Evolutionary conservation across 1,140 invertebrate species (phyloP).

Genomic region (Drosophila novamexicana): DNA sequence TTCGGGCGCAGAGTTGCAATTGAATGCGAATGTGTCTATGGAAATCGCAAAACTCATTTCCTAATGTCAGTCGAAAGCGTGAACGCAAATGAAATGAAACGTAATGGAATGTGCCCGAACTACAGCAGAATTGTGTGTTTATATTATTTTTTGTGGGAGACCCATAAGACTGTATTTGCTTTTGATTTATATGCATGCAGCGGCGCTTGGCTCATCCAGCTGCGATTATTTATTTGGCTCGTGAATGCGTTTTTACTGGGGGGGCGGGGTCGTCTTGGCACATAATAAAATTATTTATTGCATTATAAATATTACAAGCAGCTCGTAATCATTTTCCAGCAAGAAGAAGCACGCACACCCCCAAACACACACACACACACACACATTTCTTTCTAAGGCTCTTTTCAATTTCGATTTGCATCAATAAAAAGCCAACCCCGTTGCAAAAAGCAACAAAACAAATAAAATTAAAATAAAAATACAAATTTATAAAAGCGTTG

Average conservation of each 20-base stretch:
- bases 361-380: not conserved
- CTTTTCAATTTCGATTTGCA: slow-evolving; percentile 78
- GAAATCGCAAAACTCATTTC: slow-evolving; percentile 64
- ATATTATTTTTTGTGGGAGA: not conserved
- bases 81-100: slow-evolving; percentile 14
- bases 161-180: slow-evolving; percentile 14
- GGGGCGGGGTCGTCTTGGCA: slow-evolving; percentile 53
- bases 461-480: slow-evolving; percentile 82
- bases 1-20: slow-evolving; percentile 27
- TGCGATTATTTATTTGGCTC: slow-evolving; percentile 70
- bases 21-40: slow-evolving; percentile 30
- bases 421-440: slow-evolving; percentile 63
- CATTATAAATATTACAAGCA: slow-evolving; percentile 73
- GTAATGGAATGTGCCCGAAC: too few species aligned
- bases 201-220: slow-evolving; percentile 4
- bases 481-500: slow-evolving; percentile 70
- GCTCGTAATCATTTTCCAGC: slow-evolving; percentile 63
- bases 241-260: slow-evolving; percentile 65
- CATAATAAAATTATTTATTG: slow-evolving; percentile 82
- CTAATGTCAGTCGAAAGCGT: slow-evolving; percentile 51
- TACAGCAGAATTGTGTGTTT: slow-evolving; percentile 1
- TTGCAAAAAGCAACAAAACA: slow-evolving; percentile 52
- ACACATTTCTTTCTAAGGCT: slow-evolving; percentile 33
- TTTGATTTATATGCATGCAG: slow-evolving; percentile 70
- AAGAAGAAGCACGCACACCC: slow-evolving; percentile 9